Base-by-base conservation (phyloP, 2,113 vertebrate genomes). In the Campylorhamphus procurvoides region DNA sequence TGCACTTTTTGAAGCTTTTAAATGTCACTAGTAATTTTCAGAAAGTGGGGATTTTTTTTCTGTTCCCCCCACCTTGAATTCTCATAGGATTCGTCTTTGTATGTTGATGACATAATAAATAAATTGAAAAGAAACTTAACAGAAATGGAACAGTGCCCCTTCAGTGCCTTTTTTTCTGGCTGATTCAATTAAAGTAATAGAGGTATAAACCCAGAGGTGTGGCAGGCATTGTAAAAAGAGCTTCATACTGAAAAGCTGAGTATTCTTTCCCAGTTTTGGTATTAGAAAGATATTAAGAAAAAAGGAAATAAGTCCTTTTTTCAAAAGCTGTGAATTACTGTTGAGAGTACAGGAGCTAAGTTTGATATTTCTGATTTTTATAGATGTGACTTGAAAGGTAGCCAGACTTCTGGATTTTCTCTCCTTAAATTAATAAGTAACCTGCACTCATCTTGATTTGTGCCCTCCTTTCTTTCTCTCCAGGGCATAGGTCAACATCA, bases 301-400 rank as follows among this genome's bases (percentile, higher is more conserved):
- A 20, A 71, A 63, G 13, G 37, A 35, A 66, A 0, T 29, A 68
- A 79, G 14, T 77, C 55, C 14, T 91, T 17, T n/a, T 87, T 92
- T 93, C 37, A 75, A 69, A 87, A 91, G 25, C 28, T 79, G 0
- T 78, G 46, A 85, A 88, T 85, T 82, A 47, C 12, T 82, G 14
- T 39, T 76, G 29, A 59, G 29, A 76, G 7, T n/a, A 35, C 24
- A 64, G 46, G 47, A 79, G 12, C 39, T 59, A 53, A 39, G 25
- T 79, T 83, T 90, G 68, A 81, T 88, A 52, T 18, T 91, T 44
- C 44, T 69, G 72, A 74, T 89, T 95, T 88, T 89, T 81, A 56
- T 75, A 79, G 52, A 63, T 58, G 29, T 74, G 25, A 82, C n/a
- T 78, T 84, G 35, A 91, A 87, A 94, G 17, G 35, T 58, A 83